Conservation (phyloP, 1,140 invertebrate species). For the Marisa cornuarietis region DNA sequence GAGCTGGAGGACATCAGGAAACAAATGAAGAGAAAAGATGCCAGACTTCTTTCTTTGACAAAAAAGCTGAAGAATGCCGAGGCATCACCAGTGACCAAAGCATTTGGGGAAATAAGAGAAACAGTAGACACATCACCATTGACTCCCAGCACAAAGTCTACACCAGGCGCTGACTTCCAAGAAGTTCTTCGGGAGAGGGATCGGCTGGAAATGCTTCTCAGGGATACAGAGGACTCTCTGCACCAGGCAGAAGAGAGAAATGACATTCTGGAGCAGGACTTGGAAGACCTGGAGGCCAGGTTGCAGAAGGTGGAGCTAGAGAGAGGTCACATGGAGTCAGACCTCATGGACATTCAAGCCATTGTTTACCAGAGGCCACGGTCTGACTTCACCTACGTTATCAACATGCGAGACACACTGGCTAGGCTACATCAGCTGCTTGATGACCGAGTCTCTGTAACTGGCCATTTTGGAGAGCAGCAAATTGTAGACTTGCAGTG, state of each 20-base stretch:
- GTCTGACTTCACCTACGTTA: background rate
- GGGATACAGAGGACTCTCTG: constrained; percentile 13
- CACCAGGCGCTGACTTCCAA: background rate
- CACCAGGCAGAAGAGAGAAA: constrained; percentile 20
- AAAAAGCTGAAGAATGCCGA: constrained; percentile 22
- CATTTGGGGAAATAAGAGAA: background rate
- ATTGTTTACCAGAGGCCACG: constrained; percentile 21
- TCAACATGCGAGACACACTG: constrained; percentile 6
- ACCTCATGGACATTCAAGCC: constrained; percentile 32
- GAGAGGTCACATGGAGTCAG: constrained; percentile 23
- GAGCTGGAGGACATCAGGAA: constrained; percentile 23
- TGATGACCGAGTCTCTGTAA: background rate
- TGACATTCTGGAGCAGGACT: constrained; percentile 26
- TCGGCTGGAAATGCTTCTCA: constrained; percentile 17
- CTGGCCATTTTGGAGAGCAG: constrained; percentile 12
- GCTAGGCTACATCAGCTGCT: constrained; percentile 17
- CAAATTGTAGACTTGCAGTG: constrained; percentile 10
- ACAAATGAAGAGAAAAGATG: constrained; percentile 32
- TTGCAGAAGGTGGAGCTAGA: constrained; percentile 20
- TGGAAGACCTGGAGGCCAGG: constrained; percentile 25
- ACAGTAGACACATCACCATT: background rate
- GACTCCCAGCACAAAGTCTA: background rate
- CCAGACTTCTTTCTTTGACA: constrained; percentile 15
- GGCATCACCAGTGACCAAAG: background rate
- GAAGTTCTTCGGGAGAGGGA: constrained; percentile 15